These are phyloP conservation scores for Brachionichthys hirsutus DNA, from an alignment of 2,113 vertebrate species.

Conservation along the genomic window DNA sequence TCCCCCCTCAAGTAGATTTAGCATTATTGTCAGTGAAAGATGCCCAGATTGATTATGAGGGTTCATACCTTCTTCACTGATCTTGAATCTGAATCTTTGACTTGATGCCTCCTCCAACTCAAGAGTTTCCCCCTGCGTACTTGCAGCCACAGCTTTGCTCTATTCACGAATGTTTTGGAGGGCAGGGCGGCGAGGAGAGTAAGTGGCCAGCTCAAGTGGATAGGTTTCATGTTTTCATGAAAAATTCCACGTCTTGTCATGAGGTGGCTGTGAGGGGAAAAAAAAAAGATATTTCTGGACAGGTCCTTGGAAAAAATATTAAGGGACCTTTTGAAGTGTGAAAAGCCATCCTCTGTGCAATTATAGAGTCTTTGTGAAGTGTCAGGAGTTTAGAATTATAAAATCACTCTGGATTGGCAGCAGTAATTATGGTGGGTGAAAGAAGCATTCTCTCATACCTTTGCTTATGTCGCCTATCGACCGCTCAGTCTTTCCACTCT, in stretches of 20 bases:
- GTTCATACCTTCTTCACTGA: constrained; percentile 21
- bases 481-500: constrained; percentile 41
- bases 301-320: constrained; percentile 76
- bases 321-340: constrained; percentile 74
- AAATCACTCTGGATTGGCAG: constrained; percentile 75
- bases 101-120: no score
- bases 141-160: constrained; percentile 45
- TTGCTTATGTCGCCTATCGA: constrained; percentile 63
- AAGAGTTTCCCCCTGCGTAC: constrained; percentile 8
- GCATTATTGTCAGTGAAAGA: constrained; percentile 11
- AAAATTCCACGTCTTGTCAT: constrained; percentile 88
- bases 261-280: constrained; percentile 60
- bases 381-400: constrained; percentile 80
- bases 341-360: constrained; percentile 76
- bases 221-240: constrained; percentile 87
- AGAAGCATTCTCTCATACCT: constrained; percentile 66
- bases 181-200: constrained; percentile 27
- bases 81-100: constrained; percentile 21
- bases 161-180: constrained; percentile 62
- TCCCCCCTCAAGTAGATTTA: neutral
- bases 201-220: constrained; percentile 56
- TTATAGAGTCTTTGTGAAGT: constrained; percentile 85
- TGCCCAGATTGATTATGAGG: neutral
- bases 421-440: constrained; percentile 65
- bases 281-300: constrained; percentile 70